phyloP scores from a whole-genome alignment of 2,888 invertebrate genomes.

The Amphipoea lucens region DNA sequence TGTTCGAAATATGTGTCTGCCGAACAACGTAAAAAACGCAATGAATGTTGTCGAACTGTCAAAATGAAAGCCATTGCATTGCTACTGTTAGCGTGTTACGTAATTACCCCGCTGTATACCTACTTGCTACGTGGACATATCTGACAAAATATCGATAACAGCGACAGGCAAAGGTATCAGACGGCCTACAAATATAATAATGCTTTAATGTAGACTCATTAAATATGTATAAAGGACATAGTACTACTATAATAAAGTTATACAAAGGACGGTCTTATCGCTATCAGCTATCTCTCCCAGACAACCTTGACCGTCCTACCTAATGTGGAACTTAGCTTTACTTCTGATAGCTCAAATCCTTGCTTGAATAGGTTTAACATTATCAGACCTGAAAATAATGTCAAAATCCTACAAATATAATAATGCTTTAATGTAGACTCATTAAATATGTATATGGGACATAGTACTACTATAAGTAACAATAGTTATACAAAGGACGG shows the following conservation, averaged over 20 bases:
- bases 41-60: no score
- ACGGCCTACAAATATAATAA: not conserved
- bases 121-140: not conserved
- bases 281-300: not conserved
- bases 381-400: not conserved
- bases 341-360: not conserved
- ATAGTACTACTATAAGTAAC: not conserved
- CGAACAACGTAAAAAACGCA: no score
- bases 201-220: not conserved
- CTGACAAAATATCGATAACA: not conserved
- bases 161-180: not conserved
- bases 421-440: not conserved
- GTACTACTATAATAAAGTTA: not conserved
- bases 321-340: not conserved
- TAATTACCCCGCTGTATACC: not conserved
- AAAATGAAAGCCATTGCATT: no score
- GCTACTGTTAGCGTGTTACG: no score
- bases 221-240: not conserved
- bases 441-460: not conserved
- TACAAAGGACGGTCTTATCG: not conserved
- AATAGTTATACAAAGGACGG: not conserved
- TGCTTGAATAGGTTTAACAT: not conserved
- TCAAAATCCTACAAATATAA: not conserved
- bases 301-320: slow-evolving; percentile 3
- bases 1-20: no score